phyloP scores from a whole-genome alignment of 2,113 vertebrate species.

The Malaclemys terrapin region DNA sequence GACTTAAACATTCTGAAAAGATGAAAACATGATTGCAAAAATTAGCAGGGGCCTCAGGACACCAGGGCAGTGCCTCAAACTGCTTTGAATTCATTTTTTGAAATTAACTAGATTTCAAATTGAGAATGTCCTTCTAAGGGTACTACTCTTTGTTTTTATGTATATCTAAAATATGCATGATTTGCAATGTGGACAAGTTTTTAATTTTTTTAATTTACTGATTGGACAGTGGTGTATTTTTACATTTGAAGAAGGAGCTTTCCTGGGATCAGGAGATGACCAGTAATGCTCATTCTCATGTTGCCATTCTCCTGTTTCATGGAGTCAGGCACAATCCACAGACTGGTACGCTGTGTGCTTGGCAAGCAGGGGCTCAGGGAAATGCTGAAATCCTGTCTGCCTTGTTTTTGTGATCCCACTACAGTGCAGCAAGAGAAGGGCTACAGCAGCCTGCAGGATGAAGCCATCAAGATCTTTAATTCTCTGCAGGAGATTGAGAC shows the following conservation, averaged over 20 bases:
- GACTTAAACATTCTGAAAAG: neutral
- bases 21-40: too few species aligned
- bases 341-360: neutral
- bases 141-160: neutral
- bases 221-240: neutral
- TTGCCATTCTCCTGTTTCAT: neutral
- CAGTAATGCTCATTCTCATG: neutral
- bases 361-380: neutral
- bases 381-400: constrained; percentile 24
- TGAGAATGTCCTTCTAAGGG: neutral
- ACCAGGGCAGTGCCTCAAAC: neutral
- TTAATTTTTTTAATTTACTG: neutral
- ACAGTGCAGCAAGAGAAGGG: constrained; percentile 91
- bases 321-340: neutral
- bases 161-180: neutral
- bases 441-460: constrained; percentile 93
- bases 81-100: neutral
- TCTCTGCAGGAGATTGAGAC: constrained; percentile 95
- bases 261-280: neutral
- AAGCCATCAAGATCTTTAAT: constrained; percentile 94
- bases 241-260: neutral
- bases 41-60: too few species aligned
- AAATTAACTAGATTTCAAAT: neutral
- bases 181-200: neutral
- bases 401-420: constrained; percentile 10